These are phyloP conservation scores for Meiosimyza decipiens DNA, from an alignment of 2,888 invertebrate genomes.

Conservation along the genomic window DNA sequence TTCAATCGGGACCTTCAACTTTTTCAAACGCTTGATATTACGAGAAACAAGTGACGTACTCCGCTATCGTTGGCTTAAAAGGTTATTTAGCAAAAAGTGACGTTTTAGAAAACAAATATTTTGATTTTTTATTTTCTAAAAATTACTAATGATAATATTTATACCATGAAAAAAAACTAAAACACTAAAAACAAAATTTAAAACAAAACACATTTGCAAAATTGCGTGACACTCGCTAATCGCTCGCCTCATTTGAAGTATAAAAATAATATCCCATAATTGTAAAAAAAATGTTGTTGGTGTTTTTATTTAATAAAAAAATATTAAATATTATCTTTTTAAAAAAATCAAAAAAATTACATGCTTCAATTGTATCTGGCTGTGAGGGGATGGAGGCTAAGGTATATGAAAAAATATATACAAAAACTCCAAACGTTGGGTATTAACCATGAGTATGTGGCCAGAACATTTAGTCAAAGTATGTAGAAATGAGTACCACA, in stretches of 20 bases:
- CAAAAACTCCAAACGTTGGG: no score
- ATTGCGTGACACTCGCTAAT: constrained; percentile 26
- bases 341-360: constrained; percentile 24
- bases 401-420: no score
- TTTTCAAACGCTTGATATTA: no score
- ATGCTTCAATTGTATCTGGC: constrained; percentile 21
- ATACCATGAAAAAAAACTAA: constrained; percentile 8
- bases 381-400: not conserved
- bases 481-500: no score
- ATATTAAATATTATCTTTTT: constrained; percentile 10
- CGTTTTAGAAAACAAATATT: no score
- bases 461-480: no score
- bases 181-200: not conserved
- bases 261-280: constrained; percentile 15
- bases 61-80: no score
- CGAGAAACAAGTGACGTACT: no score
- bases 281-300: not conserved
- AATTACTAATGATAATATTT: not conserved
- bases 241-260: constrained; percentile 7
- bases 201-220: constrained; percentile 3
- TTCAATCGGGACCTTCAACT: no score
- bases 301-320: not conserved
- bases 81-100: no score
- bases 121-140: no score
- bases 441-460: no score